These are phyloP conservation scores for Rhyacophila evoluta DNA, from an alignment of 2,888 invertebrate genomes.

Conservation along the genomic window DNA sequence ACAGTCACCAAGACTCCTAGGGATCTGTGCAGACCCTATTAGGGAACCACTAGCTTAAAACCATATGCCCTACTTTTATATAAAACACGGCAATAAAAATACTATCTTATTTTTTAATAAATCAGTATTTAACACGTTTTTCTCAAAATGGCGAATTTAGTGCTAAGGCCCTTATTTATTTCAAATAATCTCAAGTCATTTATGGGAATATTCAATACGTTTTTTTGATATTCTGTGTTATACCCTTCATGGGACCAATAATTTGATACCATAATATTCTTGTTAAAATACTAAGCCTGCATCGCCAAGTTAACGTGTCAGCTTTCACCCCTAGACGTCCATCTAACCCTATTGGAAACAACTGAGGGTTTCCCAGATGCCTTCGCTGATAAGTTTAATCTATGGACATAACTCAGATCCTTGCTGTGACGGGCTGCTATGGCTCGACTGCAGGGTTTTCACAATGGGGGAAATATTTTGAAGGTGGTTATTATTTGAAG, in stretches of 20 bases:
- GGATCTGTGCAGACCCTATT: too few relatives aligned
- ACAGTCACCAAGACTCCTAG: too few relatives aligned
- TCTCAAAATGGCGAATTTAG: too few relatives aligned
- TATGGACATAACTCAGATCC: conserved; percentile 62
- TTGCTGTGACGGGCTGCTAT: conserved; percentile 53
- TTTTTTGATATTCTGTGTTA: background rate
- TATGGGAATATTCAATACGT: too few relatives aligned
- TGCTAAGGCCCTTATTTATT: too few relatives aligned
- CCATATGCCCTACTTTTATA: too few relatives aligned
- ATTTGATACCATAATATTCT: background rate
- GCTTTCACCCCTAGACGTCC: background rate
- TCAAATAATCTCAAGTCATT: too few relatives aligned
- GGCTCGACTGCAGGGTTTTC: conserved; percentile 7
- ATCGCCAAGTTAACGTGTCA: background rate
- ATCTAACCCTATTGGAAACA: background rate
- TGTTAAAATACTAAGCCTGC: background rate
- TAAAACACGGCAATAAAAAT: too few relatives aligned
- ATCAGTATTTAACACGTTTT: too few relatives aligned
- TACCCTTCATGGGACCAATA: background rate
- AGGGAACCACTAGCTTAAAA: too few relatives aligned
- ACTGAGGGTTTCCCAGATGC: conserved; percentile 11
- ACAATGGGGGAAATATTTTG: conserved; percentile 8
- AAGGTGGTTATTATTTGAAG: too few relatives aligned
- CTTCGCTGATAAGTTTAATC: conserved; percentile 68
- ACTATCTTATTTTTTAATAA: too few relatives aligned